Base-by-base conservation (phyloP, 2,113 vertebrate genomes). In the Megaleporinus macrocephalus region DNA sequence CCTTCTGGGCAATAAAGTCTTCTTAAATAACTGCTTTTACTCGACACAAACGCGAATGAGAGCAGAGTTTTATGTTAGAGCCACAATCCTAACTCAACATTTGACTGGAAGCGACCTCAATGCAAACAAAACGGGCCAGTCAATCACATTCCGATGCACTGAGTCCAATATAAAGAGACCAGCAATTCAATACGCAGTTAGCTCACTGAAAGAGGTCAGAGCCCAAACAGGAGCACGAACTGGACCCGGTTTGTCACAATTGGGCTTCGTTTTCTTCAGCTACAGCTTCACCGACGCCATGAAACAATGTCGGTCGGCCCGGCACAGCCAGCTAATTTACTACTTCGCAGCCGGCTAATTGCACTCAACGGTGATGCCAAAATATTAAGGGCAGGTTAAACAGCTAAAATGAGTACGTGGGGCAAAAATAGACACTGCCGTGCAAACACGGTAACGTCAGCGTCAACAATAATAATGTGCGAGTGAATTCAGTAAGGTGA, bases 301-400 rank as follows among this genome's bases (percentile, higher is more conserved):
- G 86, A 91, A 91, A 91, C 90, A 88, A 89, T 89, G 88, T 53
- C 78, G 85, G 87, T 88, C 91, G 89, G 89, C 88, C 84, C 69
- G 1, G 79, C 83, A 87, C 75, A 77, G 87, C 53, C 14, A 26
- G 72, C 78, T 80, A 80, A 80, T 76, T 62, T 69, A 41, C 15
- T 9, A 44, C 36, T 44, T 6, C 3, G 74, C 66, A 53, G 30
- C 66, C 44, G 59, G 80, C 73, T 83, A 86, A 83, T 77, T 77
- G 20, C 61, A 68, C 62, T 76, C 59, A 85, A 82, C 65, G 76
- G 74, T 72, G 30, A 76, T 33, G 24, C 29, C 24, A 13, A 47
- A 57, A 68, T 18, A 53, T 2, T 20, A 66, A 81, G 0, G 29
- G 14, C 0, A 16, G 2, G 2, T 15, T 22, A 29, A 51, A 1